A percentile compares a stretch with the other conserved stretches of the same genome.
Conservation (phyloP, 1,140 invertebrate species). For the Pseudomyrmex pallidus region DNA sequence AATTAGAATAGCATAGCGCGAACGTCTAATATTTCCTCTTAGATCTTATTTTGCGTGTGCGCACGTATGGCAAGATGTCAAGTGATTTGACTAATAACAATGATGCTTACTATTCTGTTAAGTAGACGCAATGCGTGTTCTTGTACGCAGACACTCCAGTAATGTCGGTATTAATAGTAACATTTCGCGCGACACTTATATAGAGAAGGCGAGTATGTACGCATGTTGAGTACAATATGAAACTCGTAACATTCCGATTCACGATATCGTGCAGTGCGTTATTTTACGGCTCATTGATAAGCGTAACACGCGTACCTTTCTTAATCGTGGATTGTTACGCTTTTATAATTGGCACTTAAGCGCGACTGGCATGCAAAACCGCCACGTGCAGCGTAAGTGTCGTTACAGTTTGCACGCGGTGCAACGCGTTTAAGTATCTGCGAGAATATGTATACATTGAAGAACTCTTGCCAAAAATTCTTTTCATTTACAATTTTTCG, state of each 20-base stretch:
- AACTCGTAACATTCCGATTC: conserved; percentile 52
- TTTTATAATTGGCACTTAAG: conserved; percentile 71
- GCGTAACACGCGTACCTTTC: conserved; percentile 67
- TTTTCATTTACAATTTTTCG: not conserved
- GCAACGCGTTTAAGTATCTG: not conserved
- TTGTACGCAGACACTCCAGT: not conserved
- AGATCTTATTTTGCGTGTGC: not conserved
- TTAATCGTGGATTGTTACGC: conserved; percentile 70
- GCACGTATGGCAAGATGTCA: not conserved
- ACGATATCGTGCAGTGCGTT: conserved; percentile 60
- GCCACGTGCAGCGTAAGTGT: conserved; percentile 30
- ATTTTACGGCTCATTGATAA: conserved; percentile 73
- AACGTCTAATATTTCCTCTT: not conserved
- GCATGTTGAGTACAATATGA: not conserved
- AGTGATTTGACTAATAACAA: conserved; percentile 10
- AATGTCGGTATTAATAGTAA: not conserved
- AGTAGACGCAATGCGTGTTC: not conserved
- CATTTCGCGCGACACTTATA: conserved; percentile 8
- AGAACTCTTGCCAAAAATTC: not conserved
- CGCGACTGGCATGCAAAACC: conserved; percentile 59
- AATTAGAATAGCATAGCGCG: not conserved
- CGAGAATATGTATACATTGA: conserved; percentile 36
- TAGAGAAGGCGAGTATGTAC: not conserved
- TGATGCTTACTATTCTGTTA: not conserved
- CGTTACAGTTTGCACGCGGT: not conserved